These are phyloP conservation scores for Chymomyza fuscimana DNA, from an alignment of 2,888 invertebrate genomes.

Conservation along the genomic window DNA sequence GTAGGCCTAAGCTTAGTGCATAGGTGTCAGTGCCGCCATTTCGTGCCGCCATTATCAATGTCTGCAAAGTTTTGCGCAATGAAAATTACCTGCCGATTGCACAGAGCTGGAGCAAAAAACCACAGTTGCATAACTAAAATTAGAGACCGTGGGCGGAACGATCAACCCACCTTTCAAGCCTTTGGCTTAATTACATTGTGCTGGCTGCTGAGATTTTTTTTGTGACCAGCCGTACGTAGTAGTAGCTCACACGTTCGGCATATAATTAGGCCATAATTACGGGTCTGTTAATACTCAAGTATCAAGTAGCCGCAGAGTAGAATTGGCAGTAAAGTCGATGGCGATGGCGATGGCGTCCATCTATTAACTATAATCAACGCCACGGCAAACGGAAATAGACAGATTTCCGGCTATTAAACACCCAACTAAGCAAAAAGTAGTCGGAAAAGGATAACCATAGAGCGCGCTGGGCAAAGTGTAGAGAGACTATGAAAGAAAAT, in stretches of 20 bases:
- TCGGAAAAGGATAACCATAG: background rate
- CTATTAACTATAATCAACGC: constrained; percentile 75
- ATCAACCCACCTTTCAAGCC: constrained; percentile 32
- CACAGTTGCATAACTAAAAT: background rate
- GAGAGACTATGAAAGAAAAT: background rate
- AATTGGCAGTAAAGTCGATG: constrained; percentile 53
- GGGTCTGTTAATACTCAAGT: constrained; percentile 66
- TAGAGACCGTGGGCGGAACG: background rate
- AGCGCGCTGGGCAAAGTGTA: constrained; percentile 24
- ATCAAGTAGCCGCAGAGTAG: constrained; percentile 48
- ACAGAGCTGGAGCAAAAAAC: background rate
- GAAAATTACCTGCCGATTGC: background rate
- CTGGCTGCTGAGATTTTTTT: constrained; percentile 57
- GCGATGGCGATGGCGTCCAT: constrained; percentile 42
- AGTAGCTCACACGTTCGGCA: constrained; percentile 27
- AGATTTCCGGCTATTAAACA: constrained; percentile 75
- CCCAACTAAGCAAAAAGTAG: constrained; percentile 59
- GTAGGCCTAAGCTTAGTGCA: background rate
- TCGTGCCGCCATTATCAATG: constrained; percentile 30
- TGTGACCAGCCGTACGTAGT: constrained; percentile 22
- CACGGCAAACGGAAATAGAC: constrained; percentile 72
- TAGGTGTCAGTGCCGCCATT: constrained; percentile 20
- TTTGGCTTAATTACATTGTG: constrained; percentile 61
- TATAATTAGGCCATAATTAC: constrained; percentile 74
- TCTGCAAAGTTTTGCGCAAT: constrained; percentile 37